Percentiles rank a stretch among this genome's conserved stretches.
These are phyloP conservation scores for Tragelaphus strepsiceros DNA, from an alignment of 2,113 vertebrate species.

Conservation along the genomic window DNA sequence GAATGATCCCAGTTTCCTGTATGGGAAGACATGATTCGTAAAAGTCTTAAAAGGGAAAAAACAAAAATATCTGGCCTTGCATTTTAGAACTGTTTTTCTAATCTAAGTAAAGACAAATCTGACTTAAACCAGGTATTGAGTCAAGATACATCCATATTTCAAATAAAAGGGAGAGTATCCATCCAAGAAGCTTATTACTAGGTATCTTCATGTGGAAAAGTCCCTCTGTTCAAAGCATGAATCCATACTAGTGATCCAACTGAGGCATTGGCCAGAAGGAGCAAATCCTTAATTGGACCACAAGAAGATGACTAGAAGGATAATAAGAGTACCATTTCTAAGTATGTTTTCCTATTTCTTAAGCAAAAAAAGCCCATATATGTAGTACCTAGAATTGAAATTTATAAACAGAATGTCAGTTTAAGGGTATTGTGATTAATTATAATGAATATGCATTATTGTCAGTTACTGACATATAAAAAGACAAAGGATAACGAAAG, in stretches of 20 bases:
- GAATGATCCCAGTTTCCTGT: background rate
- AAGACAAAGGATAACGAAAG: background rate
- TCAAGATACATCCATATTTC: background rate
- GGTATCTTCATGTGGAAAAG: background rate
- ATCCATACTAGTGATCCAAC: background rate
- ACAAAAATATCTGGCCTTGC: background rate
- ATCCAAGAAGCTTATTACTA: background rate
- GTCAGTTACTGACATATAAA: background rate
- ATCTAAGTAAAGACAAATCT: background rate
- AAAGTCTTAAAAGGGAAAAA: background rate
- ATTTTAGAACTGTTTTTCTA: constrained; percentile 8
- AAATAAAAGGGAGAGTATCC: background rate
- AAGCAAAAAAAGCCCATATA: background rate
- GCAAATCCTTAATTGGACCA: background rate
- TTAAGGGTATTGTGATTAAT: background rate
- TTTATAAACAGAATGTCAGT: background rate
- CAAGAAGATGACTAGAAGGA: background rate
- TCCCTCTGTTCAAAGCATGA: background rate
- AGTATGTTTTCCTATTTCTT: background rate
- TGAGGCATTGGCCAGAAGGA: background rate
- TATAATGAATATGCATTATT: background rate
- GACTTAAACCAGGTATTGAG: background rate
- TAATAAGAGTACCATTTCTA: background rate
- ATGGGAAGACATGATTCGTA: background rate
- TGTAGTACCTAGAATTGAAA: background rate